phyloP scores from a whole-genome alignment of 2,888 invertebrate species.

The Hirtodrosophila confusa region DNA sequence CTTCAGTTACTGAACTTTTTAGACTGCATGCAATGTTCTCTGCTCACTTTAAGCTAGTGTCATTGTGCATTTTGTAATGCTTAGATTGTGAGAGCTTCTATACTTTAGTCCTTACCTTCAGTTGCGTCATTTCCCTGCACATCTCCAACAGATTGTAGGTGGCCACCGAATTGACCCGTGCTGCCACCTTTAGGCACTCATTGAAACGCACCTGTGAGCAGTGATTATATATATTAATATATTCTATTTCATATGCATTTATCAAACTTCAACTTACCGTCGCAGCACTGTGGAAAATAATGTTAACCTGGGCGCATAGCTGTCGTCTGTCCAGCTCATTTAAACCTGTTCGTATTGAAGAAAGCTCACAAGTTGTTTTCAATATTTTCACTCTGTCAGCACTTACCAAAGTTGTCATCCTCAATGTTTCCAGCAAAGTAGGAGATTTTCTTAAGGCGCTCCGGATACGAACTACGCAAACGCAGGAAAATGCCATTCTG shows the following conservation, averaged over 20 bases:
- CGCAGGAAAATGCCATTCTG: conserved; percentile 91
- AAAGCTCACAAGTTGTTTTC: conserved; percentile 5
- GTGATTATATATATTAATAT: background rate
- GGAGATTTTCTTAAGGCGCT: conserved; percentile 88
- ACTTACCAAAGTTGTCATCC: conserved; percentile 78
- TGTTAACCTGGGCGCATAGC: conserved; percentile 88
- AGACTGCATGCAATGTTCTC: too few relatives aligned
- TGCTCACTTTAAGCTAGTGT: background rate
- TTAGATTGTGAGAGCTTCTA: too few relatives aligned
- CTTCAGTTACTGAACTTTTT: too few relatives aligned
- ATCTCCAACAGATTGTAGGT: conserved; percentile 93
- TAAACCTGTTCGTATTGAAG: conserved; percentile 85
- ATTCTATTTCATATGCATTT: too few relatives aligned
- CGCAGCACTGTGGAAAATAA: conserved; percentile 98
- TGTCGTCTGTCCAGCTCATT: conserved; percentile 87
- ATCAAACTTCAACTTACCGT: conserved; percentile 86
- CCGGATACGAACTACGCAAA: conserved; percentile 87
- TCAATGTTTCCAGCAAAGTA: conserved; percentile 91
- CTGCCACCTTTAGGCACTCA: conserved; percentile 94
- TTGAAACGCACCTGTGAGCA: conserved; percentile 89
- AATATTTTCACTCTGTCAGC: conserved; percentile 29
- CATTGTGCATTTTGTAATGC: background rate
- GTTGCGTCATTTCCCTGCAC: conserved; percentile 91
- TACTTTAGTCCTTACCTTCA: conserved; percentile 86
- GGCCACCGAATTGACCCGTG: conserved; percentile 95